Base-by-base conservation (phyloP, 2,113 vertebrate species). In the Lycaon pictus region DNA sequence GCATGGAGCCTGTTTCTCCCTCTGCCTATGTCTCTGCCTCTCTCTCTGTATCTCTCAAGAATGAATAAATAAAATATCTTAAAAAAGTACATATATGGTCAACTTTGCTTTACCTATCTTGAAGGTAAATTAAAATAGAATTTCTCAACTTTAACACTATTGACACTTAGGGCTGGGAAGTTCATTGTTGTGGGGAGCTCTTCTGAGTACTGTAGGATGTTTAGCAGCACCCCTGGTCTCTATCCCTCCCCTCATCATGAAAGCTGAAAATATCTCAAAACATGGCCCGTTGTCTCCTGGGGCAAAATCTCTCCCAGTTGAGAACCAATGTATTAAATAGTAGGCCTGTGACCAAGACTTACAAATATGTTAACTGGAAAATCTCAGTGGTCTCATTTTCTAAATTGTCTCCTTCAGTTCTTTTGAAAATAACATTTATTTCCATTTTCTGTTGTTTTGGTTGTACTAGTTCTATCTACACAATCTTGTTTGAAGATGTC, bases 381-480 rank as follows among this genome's bases (percentile, higher is more conserved):
- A 90, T 90, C 80, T 92, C 79, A 72, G 3, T 84, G 90, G 48
- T 37, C 35, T 92, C 48, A 17, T 90, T 96, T 92, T 94, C 80
- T 74, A 94, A 90, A 94, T 93, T 37, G 86, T 91, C 56, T 92
- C 51, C 88, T 83, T 87, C 83, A 71, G 25, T 51, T 93, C 35
- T 67, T 96, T 1, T 90, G 88, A 85, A 96, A 96, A 93, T 88
- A 95, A 79, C 58, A 96, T 95, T 96, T 89, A 95, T 89, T 98
- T 97, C 95, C 20, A 63, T 92, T 92, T 98, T 96, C 23, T 77
- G 29, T 77, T 95, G 65, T 88, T 95, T 95, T 56, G 35, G 35
- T 95, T 96, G 37, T 74, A 85, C 37, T 95, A 77, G 76, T 51
- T 92, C 37, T 77, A 96, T 92, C 94, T 72, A 90, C 69, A 82